A percentile compares a stretch with the other conserved stretches of the same genome.
phyloP scores from a whole-genome alignment of 2,888 invertebrate species.

The Xanthia icteritia region DNA sequence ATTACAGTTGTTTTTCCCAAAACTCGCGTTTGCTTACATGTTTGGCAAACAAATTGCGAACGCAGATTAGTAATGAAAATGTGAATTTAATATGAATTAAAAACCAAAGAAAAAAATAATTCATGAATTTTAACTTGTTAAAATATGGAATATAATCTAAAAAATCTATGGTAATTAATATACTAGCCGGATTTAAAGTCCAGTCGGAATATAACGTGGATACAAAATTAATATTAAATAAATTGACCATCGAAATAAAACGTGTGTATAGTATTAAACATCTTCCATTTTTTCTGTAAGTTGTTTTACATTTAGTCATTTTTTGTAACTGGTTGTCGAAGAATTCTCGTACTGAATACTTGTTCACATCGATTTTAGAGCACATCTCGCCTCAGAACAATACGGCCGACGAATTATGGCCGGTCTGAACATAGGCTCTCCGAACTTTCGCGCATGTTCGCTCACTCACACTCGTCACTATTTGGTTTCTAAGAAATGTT shows the following conservation, averaged over 20 bases:
- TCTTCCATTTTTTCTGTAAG: slow-evolving; percentile 59
- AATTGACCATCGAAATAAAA: slow-evolving; percentile 55
- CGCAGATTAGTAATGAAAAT: too few species aligned
- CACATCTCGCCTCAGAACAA: slow-evolving; percentile 17
- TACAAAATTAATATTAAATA: slow-evolving; percentile 35
- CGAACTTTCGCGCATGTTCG: not conserved
- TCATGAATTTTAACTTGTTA: too few species aligned
- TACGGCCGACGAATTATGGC: not conserved
- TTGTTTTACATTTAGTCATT: slow-evolving; percentile 37
- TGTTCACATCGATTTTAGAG: slow-evolving; percentile 26
- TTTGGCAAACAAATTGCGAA: too few species aligned
- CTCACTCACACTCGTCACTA: not conserved
- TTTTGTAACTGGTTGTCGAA: slow-evolving; percentile 17
- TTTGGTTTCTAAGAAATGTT: not conserved
- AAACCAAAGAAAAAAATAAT: too few species aligned
- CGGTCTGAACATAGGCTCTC: not conserved
- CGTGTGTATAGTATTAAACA: slow-evolving; percentile 59
- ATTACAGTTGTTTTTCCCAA: too few species aligned
- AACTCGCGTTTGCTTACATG: too few species aligned
- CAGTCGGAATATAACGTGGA: slow-evolving; percentile 54
- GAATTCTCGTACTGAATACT: slow-evolving; percentile 13
- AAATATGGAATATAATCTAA: not conserved
- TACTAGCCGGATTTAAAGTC: not conserved
- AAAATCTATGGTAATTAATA: not conserved
- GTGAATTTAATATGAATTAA: too few species aligned